A percentile compares a stretch with the other conserved stretches of the same genome.
These are phyloP conservation scores for Hypothenemus hampei DNA, from an alignment of 1,140 invertebrate genomes.

Conservation along the genomic window DNA sequence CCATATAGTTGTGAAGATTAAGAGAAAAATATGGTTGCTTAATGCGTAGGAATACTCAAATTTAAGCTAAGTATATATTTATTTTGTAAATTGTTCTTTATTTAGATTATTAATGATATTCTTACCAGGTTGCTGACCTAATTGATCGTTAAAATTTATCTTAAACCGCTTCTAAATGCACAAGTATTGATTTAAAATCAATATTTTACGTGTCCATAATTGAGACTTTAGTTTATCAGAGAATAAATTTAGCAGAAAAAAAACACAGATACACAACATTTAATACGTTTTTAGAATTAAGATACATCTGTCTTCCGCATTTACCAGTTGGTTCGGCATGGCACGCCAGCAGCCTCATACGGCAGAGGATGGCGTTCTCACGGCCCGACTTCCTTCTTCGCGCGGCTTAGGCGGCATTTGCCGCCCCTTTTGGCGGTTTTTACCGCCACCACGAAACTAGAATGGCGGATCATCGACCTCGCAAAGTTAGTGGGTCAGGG, in stretches of 20 bases:
- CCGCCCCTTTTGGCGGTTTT: conserved; percentile 13
- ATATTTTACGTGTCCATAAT: too few species aligned
- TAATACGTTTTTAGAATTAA: conserved; percentile 26
- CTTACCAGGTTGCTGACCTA: too few species aligned
- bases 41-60: too few species aligned
- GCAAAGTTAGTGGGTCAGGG: conserved; percentile 48
- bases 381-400: conserved; percentile 27
- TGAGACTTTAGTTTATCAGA: too few species aligned
- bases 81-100: too few species aligned
- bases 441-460: conserved; percentile 42
- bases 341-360: conserved; percentile 25
- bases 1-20: too few species aligned
- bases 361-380: conserved; percentile 22
- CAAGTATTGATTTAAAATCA: too few species aligned
- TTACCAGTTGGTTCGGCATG: conserved; percentile 21
- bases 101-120: too few species aligned
- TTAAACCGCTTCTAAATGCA: too few species aligned
- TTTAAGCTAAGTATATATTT: too few species aligned
- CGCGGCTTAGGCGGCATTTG: conserved; percentile 9
- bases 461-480: conserved; percentile 46
- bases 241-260: conserved; percentile 7
- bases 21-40: too few species aligned
- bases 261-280: conserved; percentile 3
- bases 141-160: too few species aligned
- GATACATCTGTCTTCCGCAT: conserved; percentile 28